Evolutionary conservation across 1,140 invertebrate species (phyloP).

Genomic region (Drosophila watanabei): DNA sequence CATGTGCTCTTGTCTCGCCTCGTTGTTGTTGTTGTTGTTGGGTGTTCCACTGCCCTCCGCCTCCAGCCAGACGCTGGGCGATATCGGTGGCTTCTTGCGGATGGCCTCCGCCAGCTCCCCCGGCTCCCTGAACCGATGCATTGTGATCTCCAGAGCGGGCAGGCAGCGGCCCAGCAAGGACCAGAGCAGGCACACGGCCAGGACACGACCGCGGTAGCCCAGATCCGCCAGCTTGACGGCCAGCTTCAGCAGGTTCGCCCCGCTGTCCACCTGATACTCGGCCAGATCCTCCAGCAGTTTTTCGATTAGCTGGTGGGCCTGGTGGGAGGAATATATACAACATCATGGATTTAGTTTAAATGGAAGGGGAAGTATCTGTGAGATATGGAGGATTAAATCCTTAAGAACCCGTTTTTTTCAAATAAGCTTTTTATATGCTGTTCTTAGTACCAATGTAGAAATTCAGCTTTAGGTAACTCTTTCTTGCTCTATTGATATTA

Average conservation of each 20-base stretch:
- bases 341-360: no score
- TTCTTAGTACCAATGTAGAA: no score
- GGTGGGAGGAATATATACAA: not conserved
- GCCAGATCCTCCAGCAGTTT: conserved; percentile 11
- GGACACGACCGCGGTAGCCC: not conserved
- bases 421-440: no score
- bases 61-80: not conserved
- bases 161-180: not conserved
- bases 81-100: not conserved
- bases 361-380: not conserved
- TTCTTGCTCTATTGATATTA: no score
- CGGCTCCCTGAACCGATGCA: conserved; percentile 31
- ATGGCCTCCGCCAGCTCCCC: conserved; percentile 13
- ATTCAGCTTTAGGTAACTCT: no score
- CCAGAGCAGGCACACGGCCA: conserved; percentile 37
- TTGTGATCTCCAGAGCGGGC: conserved; percentile 2
- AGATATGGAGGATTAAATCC: no score
- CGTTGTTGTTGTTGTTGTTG: no score
- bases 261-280: not conserved
- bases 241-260: not conserved
- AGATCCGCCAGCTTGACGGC: not conserved
- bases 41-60: rapidly evolving
- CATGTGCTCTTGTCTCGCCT: no score
- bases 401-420: no score
- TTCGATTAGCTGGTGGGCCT: conserved; percentile 20